Percentiles rank a stretch among this genome's conserved stretches.
These are phyloP conservation scores for Conger conger DNA, from an alignment of 2,113 vertebrate genomes.

Conservation along the genomic window DNA sequence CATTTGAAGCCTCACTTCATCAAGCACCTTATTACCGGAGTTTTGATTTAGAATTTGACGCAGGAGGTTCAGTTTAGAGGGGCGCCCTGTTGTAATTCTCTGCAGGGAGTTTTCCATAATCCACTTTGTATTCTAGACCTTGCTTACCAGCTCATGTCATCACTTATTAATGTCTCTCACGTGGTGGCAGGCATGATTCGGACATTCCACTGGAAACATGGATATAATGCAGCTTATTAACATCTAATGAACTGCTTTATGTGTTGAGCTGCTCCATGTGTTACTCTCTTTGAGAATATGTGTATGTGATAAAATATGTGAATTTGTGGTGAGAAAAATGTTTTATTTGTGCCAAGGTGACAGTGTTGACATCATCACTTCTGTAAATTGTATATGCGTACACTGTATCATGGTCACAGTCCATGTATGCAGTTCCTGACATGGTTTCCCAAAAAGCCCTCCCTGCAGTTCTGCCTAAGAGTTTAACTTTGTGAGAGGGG, in stretches of 20 bases:
- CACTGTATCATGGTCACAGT: too few species aligned
- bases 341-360: too few species aligned
- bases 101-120: not conserved
- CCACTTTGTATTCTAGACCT: not conserved
- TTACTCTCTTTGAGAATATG: too few species aligned
- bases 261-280: not conserved
- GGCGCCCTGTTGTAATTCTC: not conserved
- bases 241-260: not conserved
- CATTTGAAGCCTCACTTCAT: constrained; percentile 8
- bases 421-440: too few species aligned
- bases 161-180: not conserved
- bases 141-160: not conserved
- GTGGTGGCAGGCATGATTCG: not conserved
- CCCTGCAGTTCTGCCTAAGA: not conserved
- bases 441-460: too few species aligned
- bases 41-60: not conserved
- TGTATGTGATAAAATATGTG: too few species aligned
- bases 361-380: too few species aligned
- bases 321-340: too few species aligned
- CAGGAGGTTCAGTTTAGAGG: not conserved
- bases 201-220: not conserved
- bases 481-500: not conserved
- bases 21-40: not conserved
- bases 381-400: too few species aligned
- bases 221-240: not conserved